These are phyloP conservation scores for Papilio gigon DNA, from an alignment of 2,888 invertebrate genomes.

Conservation along the genomic window DNA sequence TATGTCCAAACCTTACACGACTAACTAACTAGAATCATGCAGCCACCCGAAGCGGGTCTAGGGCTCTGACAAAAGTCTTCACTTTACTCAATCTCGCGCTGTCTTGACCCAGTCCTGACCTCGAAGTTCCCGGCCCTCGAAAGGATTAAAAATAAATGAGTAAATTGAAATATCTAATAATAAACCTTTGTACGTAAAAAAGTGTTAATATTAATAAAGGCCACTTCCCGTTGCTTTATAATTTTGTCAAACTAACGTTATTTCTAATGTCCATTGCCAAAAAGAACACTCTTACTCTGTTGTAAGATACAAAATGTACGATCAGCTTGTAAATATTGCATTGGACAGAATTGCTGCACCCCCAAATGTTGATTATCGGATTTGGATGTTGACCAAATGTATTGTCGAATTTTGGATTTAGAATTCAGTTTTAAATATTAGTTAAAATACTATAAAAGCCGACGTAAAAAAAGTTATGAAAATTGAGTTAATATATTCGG, in stretches of 20 bases:
- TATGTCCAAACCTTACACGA: too few species aligned
- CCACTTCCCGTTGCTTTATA: slow-evolving; percentile 4
- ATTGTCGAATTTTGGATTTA: background rate
- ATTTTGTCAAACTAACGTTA: slow-evolving; percentile 2
- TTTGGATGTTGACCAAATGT: slow-evolving; percentile 15
- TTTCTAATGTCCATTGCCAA: slow-evolving; percentile 14
- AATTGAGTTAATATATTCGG: too few species aligned
- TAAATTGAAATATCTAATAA: too few species aligned
- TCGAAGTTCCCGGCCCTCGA: too few species aligned
- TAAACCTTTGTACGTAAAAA: too few species aligned
- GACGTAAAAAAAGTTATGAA: too few species aligned
- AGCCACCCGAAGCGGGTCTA: too few species aligned
- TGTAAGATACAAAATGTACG: slow-evolving; percentile 31
- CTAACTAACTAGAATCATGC: too few species aligned
- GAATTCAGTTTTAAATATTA: background rate
- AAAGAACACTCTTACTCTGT: slow-evolving; percentile 22
- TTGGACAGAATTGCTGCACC: slow-evolving; percentile 27
- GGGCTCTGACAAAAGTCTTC: too few species aligned
- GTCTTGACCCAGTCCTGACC: too few species aligned
- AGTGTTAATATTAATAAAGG: background rate
- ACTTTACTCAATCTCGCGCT: too few species aligned
- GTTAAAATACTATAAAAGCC: background rate
- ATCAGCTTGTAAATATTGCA: slow-evolving; percentile 13
- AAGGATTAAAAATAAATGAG: too few species aligned
- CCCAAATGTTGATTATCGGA: slow-evolving; percentile 21